Percentiles rank a stretch among this genome's conserved stretches.
These are phyloP conservation scores for Orientallactaga sibirica DNA, from an alignment of 2,797 vertebrate species.

Conservation along the genomic window DNA sequence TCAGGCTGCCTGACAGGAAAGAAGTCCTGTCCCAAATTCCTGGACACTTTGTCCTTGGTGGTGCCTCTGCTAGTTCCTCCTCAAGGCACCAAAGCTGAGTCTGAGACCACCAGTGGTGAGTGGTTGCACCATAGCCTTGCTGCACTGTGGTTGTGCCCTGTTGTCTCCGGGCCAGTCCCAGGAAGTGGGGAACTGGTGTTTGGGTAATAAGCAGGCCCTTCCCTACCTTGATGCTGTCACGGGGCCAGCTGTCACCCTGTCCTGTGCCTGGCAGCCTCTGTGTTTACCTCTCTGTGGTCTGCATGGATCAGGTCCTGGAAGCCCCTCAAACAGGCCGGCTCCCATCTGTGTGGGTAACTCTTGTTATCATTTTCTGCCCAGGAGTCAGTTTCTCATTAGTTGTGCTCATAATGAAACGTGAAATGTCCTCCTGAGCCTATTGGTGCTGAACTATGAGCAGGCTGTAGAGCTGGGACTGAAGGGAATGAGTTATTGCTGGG, in stretches of 20 bases:
- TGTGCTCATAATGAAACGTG: background rate
- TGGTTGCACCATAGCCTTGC: background rate
- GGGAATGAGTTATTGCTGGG: too few species aligned
- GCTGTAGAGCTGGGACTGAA: too few species aligned
- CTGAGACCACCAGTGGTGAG: background rate
- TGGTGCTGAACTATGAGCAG: background rate
- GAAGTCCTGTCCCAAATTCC: background rate
- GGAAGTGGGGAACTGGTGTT: background rate
- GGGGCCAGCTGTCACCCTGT: background rate
- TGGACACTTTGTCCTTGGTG: background rate
- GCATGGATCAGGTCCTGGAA: background rate
- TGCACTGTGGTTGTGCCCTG: too few species aligned
- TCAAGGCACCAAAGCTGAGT: background rate
- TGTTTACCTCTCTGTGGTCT: too few species aligned
- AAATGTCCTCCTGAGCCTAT: background rate
- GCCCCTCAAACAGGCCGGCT: background rate
- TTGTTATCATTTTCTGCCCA: background rate
- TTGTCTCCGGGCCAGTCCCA: too few species aligned
- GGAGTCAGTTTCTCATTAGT: background rate
- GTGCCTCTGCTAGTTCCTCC: background rate
- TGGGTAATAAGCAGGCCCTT: background rate
- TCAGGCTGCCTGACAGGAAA: background rate
- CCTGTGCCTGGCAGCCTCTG: background rate
- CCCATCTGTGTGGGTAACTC: background rate
- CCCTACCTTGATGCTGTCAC: background rate